Conservation (phyloP, 2,113 vertebrate genomes). For the Eptesicus fuscus region DNA sequence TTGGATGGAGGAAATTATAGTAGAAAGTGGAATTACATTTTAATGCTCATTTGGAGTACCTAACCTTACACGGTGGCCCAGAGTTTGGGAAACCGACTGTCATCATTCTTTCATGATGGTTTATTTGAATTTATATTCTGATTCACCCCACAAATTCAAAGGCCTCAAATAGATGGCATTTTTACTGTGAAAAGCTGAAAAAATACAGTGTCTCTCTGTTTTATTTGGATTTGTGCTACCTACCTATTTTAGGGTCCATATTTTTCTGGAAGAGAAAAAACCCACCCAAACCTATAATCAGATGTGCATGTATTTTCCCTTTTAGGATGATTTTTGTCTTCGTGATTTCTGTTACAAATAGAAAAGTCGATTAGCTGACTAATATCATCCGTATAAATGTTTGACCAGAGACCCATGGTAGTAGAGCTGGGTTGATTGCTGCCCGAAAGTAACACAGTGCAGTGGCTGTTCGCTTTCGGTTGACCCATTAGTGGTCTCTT, state of each 20-base stretch:
- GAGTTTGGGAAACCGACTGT: conserved; percentile 34
- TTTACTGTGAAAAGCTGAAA: conserved; percentile 13
- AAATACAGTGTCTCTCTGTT: neutral
- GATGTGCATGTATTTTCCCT: neutral
- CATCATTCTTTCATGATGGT: conserved; percentile 23
- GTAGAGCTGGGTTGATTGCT: neutral
- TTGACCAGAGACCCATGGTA: neutral
- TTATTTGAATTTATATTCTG: conserved; percentile 10
- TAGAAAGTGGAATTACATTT: conserved; percentile 12
- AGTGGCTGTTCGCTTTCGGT: neutral
- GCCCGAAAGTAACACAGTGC: neutral
- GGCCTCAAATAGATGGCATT: neutral
- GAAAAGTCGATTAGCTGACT: neutral
- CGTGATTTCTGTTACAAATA: neutral
- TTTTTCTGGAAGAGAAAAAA: neutral
- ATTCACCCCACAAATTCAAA: conserved; percentile 17
- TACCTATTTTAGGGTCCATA: neutral
- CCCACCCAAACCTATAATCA: neutral
- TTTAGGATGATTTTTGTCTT: neutral
- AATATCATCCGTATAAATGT: neutral
- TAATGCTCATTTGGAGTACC: conserved; percentile 25
- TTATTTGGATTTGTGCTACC: conserved; percentile 36
- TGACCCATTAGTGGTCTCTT: neutral
- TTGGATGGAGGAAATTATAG: conserved; percentile 26
- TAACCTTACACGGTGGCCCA: neutral